Evolutionary conservation across 2,888 invertebrate species (phyloP).

Genomic region (Hylaea fasciaria): DNA sequence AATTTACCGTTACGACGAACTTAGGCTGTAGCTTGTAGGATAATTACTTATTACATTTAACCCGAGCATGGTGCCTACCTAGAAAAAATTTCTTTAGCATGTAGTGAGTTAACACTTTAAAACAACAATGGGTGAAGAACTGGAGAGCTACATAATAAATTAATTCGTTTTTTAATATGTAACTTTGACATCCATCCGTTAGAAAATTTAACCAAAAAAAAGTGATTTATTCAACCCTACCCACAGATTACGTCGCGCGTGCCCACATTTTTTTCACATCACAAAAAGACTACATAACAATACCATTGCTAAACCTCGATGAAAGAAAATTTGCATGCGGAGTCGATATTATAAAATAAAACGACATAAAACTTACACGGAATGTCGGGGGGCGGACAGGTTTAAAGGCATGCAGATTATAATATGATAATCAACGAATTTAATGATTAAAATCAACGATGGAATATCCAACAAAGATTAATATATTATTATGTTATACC

Average conservation of each 20-base stretch:
- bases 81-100: too few relatives aligned
- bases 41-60: too few relatives aligned
- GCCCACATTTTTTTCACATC: slow-evolving; percentile 71
- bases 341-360: slow-evolving; percentile 57
- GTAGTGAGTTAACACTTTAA: too few relatives aligned
- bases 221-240: slow-evolving; percentile 41
- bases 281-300: slow-evolving; percentile 61
- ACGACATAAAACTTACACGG: slow-evolving; percentile 60
- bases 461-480: too few relatives aligned
- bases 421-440: slow-evolving; percentile 69
- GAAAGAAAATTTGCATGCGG: slow-evolving; percentile 73
- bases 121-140: too few relatives aligned
- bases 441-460: background rate
- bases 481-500: background rate
- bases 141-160: too few relatives aligned
- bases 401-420: slow-evolving; percentile 65
- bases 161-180: too few relatives aligned
- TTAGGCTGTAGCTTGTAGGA: too few relatives aligned
- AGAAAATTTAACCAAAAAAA: background rate
- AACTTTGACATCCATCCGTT: too few relatives aligned
- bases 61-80: too few relatives aligned
- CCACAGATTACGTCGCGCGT: slow-evolving; percentile 62
- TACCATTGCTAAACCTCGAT: slow-evolving; percentile 50
- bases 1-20: too few relatives aligned
- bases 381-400: slow-evolving; percentile 68